These are phyloP conservation scores for Calyptomena viridis DNA, from an alignment of 2,113 vertebrate genomes.

Conservation along the genomic window DNA sequence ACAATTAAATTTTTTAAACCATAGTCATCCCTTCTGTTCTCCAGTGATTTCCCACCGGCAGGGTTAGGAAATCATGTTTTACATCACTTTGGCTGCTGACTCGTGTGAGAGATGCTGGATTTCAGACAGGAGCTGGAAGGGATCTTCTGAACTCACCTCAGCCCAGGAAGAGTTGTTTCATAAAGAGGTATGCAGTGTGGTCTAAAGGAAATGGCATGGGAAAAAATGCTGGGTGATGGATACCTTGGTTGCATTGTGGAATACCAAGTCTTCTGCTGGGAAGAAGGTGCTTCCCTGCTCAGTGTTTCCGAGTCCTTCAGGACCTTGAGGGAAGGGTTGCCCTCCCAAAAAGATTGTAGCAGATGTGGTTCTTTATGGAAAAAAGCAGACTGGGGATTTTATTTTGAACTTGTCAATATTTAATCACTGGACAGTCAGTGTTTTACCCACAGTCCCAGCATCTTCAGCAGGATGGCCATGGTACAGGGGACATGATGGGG, in stretches of 20 bases:
- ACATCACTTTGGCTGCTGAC: conserved; percentile 1
- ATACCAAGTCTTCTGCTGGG: not conserved
- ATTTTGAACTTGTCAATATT: not conserved
- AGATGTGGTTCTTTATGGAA: not conserved
- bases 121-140: not conserved
- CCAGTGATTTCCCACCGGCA: conserved; percentile 13
- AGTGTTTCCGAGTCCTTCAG: not conserved
- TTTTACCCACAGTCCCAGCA: not conserved
- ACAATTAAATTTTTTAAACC: not conserved
- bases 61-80: conserved; percentile 1
- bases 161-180: not conserved
- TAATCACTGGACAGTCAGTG: too few relatives aligned
- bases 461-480: accelerated
- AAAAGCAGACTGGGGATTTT: not conserved
- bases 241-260: not conserved
- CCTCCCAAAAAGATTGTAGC: not conserved
- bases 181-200: not conserved
- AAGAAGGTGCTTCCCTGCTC: not conserved
- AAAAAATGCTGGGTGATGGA: not conserved
- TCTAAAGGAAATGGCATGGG: not conserved
- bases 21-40: not conserved
- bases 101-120: not conserved
- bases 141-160: conserved; percentile 26
- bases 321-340: not conserved
- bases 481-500: accelerated